Conservation (phyloP, 2,797 vertebrate species). For the Protonibea diacanthus region DNA sequence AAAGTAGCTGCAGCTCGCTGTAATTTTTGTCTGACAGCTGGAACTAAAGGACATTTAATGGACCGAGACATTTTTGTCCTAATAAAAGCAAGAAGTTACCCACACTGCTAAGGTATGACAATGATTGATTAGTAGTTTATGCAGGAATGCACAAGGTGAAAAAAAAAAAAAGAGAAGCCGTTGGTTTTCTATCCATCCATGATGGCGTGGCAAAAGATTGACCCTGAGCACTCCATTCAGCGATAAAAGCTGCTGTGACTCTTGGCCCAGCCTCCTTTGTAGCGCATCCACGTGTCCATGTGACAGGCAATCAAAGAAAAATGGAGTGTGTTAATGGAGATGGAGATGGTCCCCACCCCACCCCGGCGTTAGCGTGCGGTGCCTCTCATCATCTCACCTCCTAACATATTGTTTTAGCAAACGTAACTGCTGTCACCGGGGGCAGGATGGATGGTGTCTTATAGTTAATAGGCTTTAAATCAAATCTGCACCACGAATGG, state of each 20-base stretch:
- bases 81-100: slow-evolving; percentile 41
- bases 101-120: slow-evolving; percentile 31
- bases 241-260: slow-evolving; percentile 73
- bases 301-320: slow-evolving; percentile 85
- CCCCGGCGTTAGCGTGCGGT: slow-evolving; percentile 13
- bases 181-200: slow-evolving; percentile 56
- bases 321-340: slow-evolving; percentile 84
- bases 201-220: slow-evolving; percentile 54
- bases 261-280: slow-evolving; percentile 50
- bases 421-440: slow-evolving; percentile 69
- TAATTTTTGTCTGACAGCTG: slow-evolving; percentile 20
- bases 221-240: slow-evolving; percentile 64
- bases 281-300: slow-evolving; percentile 62
- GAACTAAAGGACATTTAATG: too few species aligned
- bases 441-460: slow-evolving; percentile 68
- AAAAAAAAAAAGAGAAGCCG: slow-evolving; percentile 25
- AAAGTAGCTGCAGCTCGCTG: not conserved
- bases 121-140: slow-evolving; percentile 65
- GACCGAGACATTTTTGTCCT: too few species aligned
- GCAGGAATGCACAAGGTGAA: slow-evolving; percentile 46
- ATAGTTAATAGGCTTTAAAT: slow-evolving; percentile 79
- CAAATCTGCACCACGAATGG: slow-evolving; percentile 46
- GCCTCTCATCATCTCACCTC: slow-evolving; percentile 76
- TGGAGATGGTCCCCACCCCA: slow-evolving; percentile 57
- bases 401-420: slow-evolving; percentile 81